Evolutionary conservation across 2,113 vertebrate genomes (phyloP), one percentile per base, ranked within the genome.

Genomic region (Nothobranchius furzeri): DNA sequence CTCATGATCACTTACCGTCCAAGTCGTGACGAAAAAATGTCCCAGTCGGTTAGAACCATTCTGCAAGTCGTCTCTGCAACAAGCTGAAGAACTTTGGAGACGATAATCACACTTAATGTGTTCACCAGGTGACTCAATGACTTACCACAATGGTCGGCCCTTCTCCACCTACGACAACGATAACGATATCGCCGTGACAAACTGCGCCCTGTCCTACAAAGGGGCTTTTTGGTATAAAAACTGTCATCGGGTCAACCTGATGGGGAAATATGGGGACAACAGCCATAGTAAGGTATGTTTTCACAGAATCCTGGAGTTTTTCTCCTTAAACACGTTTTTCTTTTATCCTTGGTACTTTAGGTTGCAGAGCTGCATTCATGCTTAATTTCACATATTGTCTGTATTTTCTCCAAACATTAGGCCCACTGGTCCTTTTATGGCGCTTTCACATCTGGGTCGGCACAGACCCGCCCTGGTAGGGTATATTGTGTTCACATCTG

Each of bases 221-320:
- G 97, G 96, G 0, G 97, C 97, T 1, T 99, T 98, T 89, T 99
- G 97, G 97, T 99, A 99, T 74, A 98, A 97, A 90, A 99, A 99
- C 75, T 99, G 97, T 36, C 97, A 99, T 77, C 94, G 95, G 0
- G 97, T 97, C 84, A 99, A 99, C 84, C 92, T 99, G 60, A 99
- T 98, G 95, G 97, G 97, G 12, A 93, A 93, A 92, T 98, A 98
- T 0, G 95, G 94, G 1, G 96, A 96, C 89, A 89, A 87, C 68
- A 98, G 82, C 81, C 96, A 99, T 87, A 99, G 97, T 88, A 97
- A 98, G 94, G 97, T 97, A 81, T 67, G 92, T 48, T 60, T 42
- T n/a, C 24, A 46, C 6, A 2, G 30, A 49, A 42, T 3, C 6
- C 37, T 40, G 37, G 37, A 40, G 37, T 9, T 40, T 40, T 40